Evolutionary conservation across 2,797 vertebrate species (phyloP), one percentile per base, ranked within the genome.

Genomic region (Heliangelus exortis): DNA sequence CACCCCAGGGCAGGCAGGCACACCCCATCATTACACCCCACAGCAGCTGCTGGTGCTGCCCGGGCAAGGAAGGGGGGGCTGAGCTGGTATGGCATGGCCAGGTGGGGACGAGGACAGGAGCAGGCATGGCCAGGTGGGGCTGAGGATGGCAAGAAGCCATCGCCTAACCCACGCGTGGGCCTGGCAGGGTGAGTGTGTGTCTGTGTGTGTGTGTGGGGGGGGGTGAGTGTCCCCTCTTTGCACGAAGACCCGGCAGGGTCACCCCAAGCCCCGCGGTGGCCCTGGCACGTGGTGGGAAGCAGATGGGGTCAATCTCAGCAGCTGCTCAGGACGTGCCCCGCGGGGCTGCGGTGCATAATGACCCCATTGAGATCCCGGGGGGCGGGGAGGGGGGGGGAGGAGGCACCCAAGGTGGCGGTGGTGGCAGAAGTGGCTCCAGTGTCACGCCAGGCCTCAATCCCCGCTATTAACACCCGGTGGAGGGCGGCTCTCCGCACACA

Each of bases 21-120:
- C 95, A 90, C 95, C 96, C 95, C 93, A 11, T 76, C 85, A 87
- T 96, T 88, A 91, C 39, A 7, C 74, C 88, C 82, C 73, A 54
- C 67, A n/a, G 92, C 93, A 77, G 92, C 92, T 94, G 94, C 89
- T 50, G 76, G 86, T 57, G 43, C 83, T 93, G 89, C 94, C 89
- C 45, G 53, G 92, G 93, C 91, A 78, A 34, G 86, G 91, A 89
- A 57, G 59, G 59, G 92, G 80, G 63, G 92, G 80, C 77, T 3
- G 66, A 74, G 80, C 19, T 15, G 13, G 50, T 12, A 13, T 15
- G 3, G 29, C 36, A 9, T 7, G 26, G 63, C 33, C 36, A 15
- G 31, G 39, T 43, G 77, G 82, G 74, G 78, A 65, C 0, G 13
- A 22, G 22, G 54, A 47, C 12, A 11, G 45, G 66, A 68, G 45